Base-by-base conservation (phyloP, 1,140 invertebrate genomes). In the Pogonus chalceus region DNA sequence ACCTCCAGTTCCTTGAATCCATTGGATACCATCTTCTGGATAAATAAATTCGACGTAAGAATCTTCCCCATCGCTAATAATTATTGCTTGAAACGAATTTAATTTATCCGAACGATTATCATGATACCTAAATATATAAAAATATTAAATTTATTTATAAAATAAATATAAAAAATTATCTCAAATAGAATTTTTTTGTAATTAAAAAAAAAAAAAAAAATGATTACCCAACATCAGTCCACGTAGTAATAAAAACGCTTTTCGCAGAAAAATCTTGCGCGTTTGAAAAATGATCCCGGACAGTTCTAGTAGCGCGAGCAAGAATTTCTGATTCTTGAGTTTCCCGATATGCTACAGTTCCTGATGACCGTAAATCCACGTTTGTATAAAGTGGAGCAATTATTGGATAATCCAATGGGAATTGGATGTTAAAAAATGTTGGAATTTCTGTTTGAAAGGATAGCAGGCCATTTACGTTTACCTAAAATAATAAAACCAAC, bases 331-430 rank as follows among this genome's bases (percentile, higher is more conserved):
- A 64, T 53, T 87, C 78, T 47, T 79, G 71, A 0, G 88, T 85
- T 73, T 92, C 85, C 55, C 84, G 81, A 65, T 87, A 92, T 56
- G 82, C 90, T 46, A 97, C 80, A 1, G 72, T 72, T 12, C 92
- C 93, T 2, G 76, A 71, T 9, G 60, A 57, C n/a, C 79, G 77
- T 0, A 84, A 90, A 65, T 97, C 92, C 1, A 96, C 80, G 67
- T 97, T 94, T 0, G 89, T 82, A 63, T 96, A 94, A 55, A 96
- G 86, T 0, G 89, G 88, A 0, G 92, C 88, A 56, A 97, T 90
- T 0, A 90, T 79, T 0, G 92, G 87, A 69, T 92, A 91, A 54
- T 91, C 88, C 55, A 95, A 71, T 2, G 93, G 93, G 69, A 96
- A 92, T 62, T 90, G 85, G 12, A 87, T 81, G 65, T 92, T 93